Evolutionary conservation across 2,113 vertebrate species (phyloP), one percentile per base, ranked within the genome.

Genomic region (Bos javanicus): DNA sequence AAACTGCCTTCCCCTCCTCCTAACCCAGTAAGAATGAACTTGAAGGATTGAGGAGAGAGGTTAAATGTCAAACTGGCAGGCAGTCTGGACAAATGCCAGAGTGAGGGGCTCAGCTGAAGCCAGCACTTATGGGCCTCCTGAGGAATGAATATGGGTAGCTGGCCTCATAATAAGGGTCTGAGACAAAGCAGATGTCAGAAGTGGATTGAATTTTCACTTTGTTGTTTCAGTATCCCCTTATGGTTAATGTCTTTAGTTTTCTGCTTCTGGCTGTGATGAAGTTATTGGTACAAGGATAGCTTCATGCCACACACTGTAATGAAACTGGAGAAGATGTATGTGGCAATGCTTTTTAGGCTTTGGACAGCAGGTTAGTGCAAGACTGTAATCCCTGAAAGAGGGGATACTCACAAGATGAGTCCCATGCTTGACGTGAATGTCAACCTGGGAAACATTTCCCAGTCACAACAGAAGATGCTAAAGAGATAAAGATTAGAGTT

Each of bases 181-280:
- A 95, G 85, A 83, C 67, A 85, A 87, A 60, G 85, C 71, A 90
- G 87, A 56, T 78, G 57, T 46, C 57, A 57, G 87, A 82, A 74
- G 78, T 83, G 36, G 64, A 71, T 17, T 88, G 54, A 82, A 43
- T 87, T 97, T 94, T 87, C 21, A 17, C 82, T 87, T 97, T 83
- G 52, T 87, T 85, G 16, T 81, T 81, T 96, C 52, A 52, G 13
- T 23, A 52, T 76, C 48, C n/a, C 33, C 4, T 91, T 60, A 36
- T 60, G 71, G 50, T 89, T 86, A 64, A 78, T 25, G 48, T 93
- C 62, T 91, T 93, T 46, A 62, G 43, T 86, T 57, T 86, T 60
- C 25, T 52, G 54, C 30, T 86, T 92, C 62, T 94, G 84, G 13
- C 48, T 81, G 3, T 91, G 71, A 52, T 60, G 39, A 39, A 83